A percentile compares a stretch with the other conserved stretches of the same genome.
phyloP scores from a whole-genome alignment of 2,113 vertebrate species.

The Hemiscyllium ocellatum region DNA sequence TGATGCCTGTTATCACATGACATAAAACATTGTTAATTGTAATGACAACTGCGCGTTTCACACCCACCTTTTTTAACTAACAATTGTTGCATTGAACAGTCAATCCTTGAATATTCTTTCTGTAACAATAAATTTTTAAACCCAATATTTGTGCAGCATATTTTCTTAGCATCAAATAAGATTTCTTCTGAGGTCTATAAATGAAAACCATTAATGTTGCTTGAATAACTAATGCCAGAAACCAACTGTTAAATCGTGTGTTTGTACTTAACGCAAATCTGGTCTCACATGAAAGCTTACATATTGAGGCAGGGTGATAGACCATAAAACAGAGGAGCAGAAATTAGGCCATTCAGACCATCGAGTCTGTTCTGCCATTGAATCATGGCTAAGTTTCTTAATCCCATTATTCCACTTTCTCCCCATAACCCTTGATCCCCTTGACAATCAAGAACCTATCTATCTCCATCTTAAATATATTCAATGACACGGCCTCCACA shows the following conservation, averaged over 20 bases:
- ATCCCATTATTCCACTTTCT: no score
- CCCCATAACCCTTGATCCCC: no score
- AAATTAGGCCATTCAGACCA: no score
- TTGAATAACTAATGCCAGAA: background rate
- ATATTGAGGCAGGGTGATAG: background rate
- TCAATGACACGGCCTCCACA: no score
- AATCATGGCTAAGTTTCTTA: no score
- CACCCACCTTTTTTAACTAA: conserved; percentile 30
- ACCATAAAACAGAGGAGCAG: no score
- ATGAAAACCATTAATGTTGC: background rate
- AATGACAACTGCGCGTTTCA: conserved; percentile 18
- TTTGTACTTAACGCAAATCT: background rate
- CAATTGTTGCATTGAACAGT: conserved; percentile 16
- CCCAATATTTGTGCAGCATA: background rate
- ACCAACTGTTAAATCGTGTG: background rate
- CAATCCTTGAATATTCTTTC: background rate
- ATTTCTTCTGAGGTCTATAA: background rate
- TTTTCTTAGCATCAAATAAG: background rate
- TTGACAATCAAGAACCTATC: no score
- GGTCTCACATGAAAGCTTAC: background rate
- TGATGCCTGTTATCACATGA: conserved; percentile 20
- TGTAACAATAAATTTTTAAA: background rate
- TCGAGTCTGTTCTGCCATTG: no score
- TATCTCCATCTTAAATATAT: no score
- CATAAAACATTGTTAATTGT: conserved; percentile 33